Conservation (phyloP, 1,140 invertebrate genomes). For the Calycopis cecrops region DNA sequence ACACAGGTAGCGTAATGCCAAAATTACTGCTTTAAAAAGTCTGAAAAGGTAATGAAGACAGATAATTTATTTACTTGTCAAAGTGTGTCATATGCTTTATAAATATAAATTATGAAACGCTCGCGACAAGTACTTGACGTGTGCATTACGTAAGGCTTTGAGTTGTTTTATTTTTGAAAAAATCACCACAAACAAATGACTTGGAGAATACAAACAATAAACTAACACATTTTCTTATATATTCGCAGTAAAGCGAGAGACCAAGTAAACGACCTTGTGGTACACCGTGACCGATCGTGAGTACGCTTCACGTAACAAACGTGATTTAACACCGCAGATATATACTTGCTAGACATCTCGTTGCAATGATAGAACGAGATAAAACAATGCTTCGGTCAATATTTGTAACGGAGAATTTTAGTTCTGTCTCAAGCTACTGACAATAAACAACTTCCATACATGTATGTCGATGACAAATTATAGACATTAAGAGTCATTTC, state of each 20-base stretch:
- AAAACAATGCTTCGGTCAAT: too few species aligned
- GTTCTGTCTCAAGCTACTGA: too few species aligned
- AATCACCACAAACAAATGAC: slow-evolving; percentile 7
- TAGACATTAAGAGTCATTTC: too few species aligned
- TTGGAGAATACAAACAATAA: slow-evolving; percentile 1
- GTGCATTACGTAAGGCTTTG: neutral
- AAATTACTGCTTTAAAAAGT: too few species aligned
- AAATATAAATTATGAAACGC: neutral
- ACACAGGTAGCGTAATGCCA: too few species aligned
- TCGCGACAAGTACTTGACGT: neutral
- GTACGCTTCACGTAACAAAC: slow-evolving; percentile 34
- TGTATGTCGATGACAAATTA: too few species aligned
- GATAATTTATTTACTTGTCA: neutral
- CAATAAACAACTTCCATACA: too few species aligned
- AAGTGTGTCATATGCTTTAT: neutral
- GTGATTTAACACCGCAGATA: slow-evolving; percentile 14
- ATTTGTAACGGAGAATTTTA: too few species aligned
- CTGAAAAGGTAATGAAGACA: too few species aligned
- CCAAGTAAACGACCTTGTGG: slow-evolving; percentile 46
- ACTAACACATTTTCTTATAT: slow-evolving; percentile 2
- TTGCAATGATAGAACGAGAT: too few species aligned
- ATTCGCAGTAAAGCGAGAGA: slow-evolving; percentile 30
- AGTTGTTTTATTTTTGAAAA: slow-evolving; percentile 7
- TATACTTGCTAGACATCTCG: too few species aligned
- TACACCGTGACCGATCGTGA: slow-evolving; percentile 41